Evolutionary conservation across 2,797 vertebrate species (phyloP), one percentile per base, ranked within the genome.

Genomic region (Anolis apletophallus): DNA sequence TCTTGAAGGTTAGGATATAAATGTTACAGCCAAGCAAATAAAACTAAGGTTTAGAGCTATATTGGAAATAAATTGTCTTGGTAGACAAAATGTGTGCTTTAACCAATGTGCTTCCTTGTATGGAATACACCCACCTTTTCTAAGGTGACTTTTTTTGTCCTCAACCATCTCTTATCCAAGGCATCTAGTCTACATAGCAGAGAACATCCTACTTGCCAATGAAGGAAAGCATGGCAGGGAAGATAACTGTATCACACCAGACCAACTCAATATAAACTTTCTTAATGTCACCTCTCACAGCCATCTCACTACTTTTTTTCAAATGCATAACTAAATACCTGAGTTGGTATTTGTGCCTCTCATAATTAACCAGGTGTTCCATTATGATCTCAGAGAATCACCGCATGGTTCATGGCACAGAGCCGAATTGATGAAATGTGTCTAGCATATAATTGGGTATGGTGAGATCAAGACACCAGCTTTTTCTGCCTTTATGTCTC

Each of bases 341-440:
- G 57, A 59, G 3, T 19, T 6, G 4, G 57, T 67, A 67, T 34
- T 11, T 74, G 40, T 64, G 40, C 68, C 29, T 83, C 21, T 32
- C 19, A 13, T 79, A 26, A 50, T 75, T 64, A 75, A 71, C 40
- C 19, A 83, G 52, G 46, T 26, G 29, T 74, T 75, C 72, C 29
- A 10, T 40, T n/a, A 72, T 19, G 36, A 61, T 46, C 59, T 61
- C n/a, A 26, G 17, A 57, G 71, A 75, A 23, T 52, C 32, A 36
- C 52, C 54, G 46, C 8, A 36, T 29, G 26, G 14, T 67, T 76
- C n/a, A 67, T 76, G 83, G 10, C 21, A 52, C 40, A 54, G 40
- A 32, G n/a, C 46, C 52, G 50, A 84, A 75, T 64, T 64, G 59
- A 76, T 29, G 59, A n/a, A 32, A 67, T 82, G 50, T 71, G 80